Evolutionary conservation across 2,888 invertebrate species (phyloP).

Genomic region (Apodemia zela): DNA sequence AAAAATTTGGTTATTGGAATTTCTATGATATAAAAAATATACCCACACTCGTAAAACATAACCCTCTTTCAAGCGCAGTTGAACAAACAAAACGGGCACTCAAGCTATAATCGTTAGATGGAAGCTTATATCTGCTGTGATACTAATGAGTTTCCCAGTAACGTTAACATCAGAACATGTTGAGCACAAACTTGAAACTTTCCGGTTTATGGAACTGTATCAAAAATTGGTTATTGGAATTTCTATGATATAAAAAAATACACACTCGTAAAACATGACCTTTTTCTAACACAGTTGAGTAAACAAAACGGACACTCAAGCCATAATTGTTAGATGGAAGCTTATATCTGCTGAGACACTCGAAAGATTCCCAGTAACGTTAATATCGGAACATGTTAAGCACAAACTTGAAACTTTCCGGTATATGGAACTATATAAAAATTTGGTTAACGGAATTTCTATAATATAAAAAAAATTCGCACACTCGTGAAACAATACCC

Average conservation of each 20-base stretch:
- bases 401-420: constrained; percentile 31
- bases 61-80: neutral
- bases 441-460: constrained; percentile 32
- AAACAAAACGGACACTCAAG: constrained; percentile 4
- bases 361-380: constrained; percentile 35
- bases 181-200: constrained; percentile 31
- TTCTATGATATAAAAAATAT: too few species aligned
- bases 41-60: too few species aligned
- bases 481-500: too few species aligned
- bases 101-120: constrained; percentile 7
- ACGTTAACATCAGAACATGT: constrained; percentile 31
- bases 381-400: constrained; percentile 29
- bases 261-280: too few species aligned
- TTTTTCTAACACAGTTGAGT: too few species aligned
- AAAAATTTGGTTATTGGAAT: constrained; percentile 33
- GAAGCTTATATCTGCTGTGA: constrained; percentile 18
- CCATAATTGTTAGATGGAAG: constrained; percentile 4
- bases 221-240: constrained; percentile 33
- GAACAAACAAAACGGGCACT: neutral
- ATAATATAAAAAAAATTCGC: too few species aligned
- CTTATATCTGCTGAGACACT: constrained; percentile 24
- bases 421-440: constrained; percentile 32
- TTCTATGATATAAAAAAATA: too few species aligned
- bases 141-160: constrained; percentile 35
- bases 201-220: constrained; percentile 31